Evolutionary conservation across 2,888 invertebrate genomes (phyloP), one percentile per base, ranked within the genome.

Genomic region (Podotricha telesiphe): DNA sequence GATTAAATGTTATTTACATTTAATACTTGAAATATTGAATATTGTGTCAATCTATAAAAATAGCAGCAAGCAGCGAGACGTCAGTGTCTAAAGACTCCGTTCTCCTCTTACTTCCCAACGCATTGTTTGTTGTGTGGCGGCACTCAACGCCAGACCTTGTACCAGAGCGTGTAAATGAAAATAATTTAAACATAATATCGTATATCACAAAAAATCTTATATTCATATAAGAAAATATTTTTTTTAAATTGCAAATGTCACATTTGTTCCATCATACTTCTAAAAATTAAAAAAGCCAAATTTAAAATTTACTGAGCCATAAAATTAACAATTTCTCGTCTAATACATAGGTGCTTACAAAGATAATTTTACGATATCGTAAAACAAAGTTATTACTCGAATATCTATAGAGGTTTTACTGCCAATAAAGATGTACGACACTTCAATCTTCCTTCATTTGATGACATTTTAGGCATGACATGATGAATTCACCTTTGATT

Each of bases 331-430:
- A 59, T 59, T 45, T 45, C 22, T 4, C n/a, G 1, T 59, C 22
- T 45, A 45, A 59, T 59, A 45, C 45, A 59, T 45, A 5, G 59
- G 28, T 17, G 17, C 59, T 68, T 58, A 59, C 37, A 50, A 53
- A 17, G 53, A 62, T 40, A 55, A 47, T 69, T 65, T 69, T 55
- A 69, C 48, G 69, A 6, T 22, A 65, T 37, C 22, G 40, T 61
- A 69, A 65, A 67, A 62, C 51, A 53, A 59, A 53, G 64, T 53
- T 64, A 64, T 6, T 17, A 40, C 64, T 42, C 13, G 15, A 22
- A 17, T 55, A 37, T 50, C 65, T 47, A 69, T 42, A 56, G 69
- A 65, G 65, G 69, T 61, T 69, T 69, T 61, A 66, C 28, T 58
- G 11, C 47, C 61, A 62, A 67, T 67, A 67, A 67, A 67, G 42